A percentile compares a stretch with the other conserved stretches of the same genome.
These are phyloP conservation scores for Andricus quercusramuli DNA, from an alignment of 2,888 invertebrate species.

Conservation along the genomic window DNA sequence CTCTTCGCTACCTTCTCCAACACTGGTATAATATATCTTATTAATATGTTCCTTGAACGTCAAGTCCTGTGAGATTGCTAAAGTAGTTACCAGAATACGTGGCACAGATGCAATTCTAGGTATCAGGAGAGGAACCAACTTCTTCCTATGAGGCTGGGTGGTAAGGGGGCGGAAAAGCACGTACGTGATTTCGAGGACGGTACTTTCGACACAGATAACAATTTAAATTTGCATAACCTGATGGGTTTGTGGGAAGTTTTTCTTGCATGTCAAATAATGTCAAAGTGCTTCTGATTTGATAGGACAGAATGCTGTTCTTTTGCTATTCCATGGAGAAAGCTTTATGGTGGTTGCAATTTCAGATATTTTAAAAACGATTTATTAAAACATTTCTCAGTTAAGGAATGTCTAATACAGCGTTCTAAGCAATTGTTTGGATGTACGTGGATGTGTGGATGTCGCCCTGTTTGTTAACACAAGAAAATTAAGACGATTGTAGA, in stretches of 20 bases:
- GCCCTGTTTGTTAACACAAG: no score
- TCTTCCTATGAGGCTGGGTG: background rate
- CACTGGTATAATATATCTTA: slow-evolving; percentile 33
- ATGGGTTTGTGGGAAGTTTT: background rate
- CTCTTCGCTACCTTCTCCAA: slow-evolving; percentile 8
- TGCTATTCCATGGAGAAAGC: no score
- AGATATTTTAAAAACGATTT: no score
- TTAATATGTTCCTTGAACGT: slow-evolving; percentile 39
- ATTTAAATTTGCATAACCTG: slow-evolving; percentile 30
- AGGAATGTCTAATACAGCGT: no score
- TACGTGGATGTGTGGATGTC: no score
- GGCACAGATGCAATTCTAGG: slow-evolving; percentile 37
- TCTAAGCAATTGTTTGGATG: no score
- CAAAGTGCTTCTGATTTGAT: background rate
- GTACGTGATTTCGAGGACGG: background rate
- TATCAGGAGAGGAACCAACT: slow-evolving; percentile 31
- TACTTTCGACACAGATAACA: slow-evolving; percentile 16
- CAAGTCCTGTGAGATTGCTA: slow-evolving; percentile 36
- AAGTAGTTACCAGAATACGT: slow-evolving; percentile 36
- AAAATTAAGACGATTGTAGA: no score
- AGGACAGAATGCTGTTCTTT: no score
- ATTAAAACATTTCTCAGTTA: no score
- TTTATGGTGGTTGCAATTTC: no score
- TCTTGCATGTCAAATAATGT: background rate
- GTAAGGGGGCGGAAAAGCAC: background rate